Evolutionary conservation across 2,888 invertebrate genomes (phyloP).

Genomic region (Diogma glabrata): DNA sequence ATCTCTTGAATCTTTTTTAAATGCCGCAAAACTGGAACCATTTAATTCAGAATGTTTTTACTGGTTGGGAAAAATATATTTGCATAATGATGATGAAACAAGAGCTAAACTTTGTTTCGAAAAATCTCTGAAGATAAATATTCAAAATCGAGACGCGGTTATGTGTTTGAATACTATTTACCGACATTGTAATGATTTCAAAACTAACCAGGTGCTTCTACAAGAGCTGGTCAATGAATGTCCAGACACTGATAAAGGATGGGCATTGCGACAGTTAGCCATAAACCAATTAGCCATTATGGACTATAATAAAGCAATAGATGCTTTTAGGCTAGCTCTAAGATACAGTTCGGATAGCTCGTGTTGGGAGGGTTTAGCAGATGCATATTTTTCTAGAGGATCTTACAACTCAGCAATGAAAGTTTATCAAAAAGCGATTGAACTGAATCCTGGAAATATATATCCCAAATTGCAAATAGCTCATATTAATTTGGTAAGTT

Average conservation of each 20-base stretch:
- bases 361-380: conserved; percentile 81
- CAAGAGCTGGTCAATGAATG: conserved; percentile 38
- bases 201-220: conserved; percentile 51
- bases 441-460: conserved; percentile 48
- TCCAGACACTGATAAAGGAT: conserved; percentile 44
- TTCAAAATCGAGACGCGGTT: conserved; percentile 52
- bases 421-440: conserved; percentile 67
- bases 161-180: conserved; percentile 66
- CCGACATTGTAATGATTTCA: conserved; percentile 51
- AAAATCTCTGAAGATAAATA: conserved; percentile 66
- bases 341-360: conserved; percentile 58
- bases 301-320: conserved; percentile 62
- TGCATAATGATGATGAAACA: conserved; percentile 48
- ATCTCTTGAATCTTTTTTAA: conserved; percentile 51
- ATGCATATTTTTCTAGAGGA: conserved; percentile 79
- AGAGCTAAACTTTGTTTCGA: conserved; percentile 76
- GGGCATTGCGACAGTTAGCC: conserved; percentile 78
- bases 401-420: conserved; percentile 83
- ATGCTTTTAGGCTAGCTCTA: conserved; percentile 60
- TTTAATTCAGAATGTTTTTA: conserved; percentile 61
- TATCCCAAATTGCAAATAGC: conserved; percentile 70
- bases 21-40: conserved; percentile 61
- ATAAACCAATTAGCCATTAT: conserved; percentile 63
- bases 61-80: conserved; percentile 65
- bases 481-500: conserved; percentile 51